Evolutionary conservation across 92 coral and sea anemone species (phyloP), one percentile per base, ranked within the genome.

Genomic region (Montipora capitata): DNA sequence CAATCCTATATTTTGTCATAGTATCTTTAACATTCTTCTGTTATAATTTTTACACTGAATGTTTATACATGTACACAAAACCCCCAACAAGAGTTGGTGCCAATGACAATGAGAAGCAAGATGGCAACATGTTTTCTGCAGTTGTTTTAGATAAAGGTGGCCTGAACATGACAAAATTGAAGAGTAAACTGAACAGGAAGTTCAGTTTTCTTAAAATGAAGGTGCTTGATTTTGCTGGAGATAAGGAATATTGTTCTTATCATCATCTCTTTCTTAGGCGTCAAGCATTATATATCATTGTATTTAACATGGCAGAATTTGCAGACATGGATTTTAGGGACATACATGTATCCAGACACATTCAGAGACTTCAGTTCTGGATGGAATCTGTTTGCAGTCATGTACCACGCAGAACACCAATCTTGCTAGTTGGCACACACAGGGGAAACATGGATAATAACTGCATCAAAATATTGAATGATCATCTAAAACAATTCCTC

Each of bases 201-300:
- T 82, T 74, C 15, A 10, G 68, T 3, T 59, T 81, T 20, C 71
- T 88, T 3, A 91, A 88, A 69, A 54, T 92, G 61, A 83, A 79
- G 49, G 40, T 92, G 8, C 78, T 92, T 10, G 95, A 92, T 83
- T 92, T 92, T 83, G 95, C 87, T 51, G 94, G 94, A 2, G 94
- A 87, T 10, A 78, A 83, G 27, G 94, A 91, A 13, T 83, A 87
- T 45, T 69, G 77, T 56, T 78, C 74, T 0, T 91, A 91, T 17
- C 92, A 88, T 51, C 90, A 91, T 49, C 72, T 91, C 45, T 91
- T 91, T 64, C 64, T 87, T 10, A 88, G 70, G 44, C 66, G 52
- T 1, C 68, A 87, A 3, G 92, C 92, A 12, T 14, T 87, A 18
- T 87, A 88, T 38, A 27, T 83, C n/a, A 64, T 91, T 48, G 94